Conservation (phyloP, 2,113 vertebrate species). For the Otocyon megalotis region DNA sequence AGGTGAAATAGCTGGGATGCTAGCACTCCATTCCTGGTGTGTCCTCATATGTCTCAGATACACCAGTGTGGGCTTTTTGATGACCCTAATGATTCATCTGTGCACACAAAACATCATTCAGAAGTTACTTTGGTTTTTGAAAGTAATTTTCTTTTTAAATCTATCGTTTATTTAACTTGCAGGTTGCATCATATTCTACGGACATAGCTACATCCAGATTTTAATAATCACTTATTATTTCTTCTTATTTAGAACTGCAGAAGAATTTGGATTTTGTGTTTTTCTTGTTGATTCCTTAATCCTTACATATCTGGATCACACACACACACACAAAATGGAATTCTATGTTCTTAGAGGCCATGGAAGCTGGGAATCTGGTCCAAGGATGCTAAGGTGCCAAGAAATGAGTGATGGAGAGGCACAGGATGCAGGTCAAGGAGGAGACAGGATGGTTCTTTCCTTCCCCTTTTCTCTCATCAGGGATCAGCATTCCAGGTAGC, state of each 20-base stretch:
- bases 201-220: neutral
- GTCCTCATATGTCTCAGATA: neutral
- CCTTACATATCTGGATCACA: neutral
- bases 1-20: no score
- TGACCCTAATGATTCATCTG: neutral
- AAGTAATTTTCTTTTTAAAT: neutral
- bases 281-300: neutral
- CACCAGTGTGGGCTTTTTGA: neutral
- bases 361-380: neutral
- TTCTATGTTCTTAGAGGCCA: neutral
- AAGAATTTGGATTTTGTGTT: neutral
- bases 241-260: slow-evolving; percentile 2
- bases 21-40: neutral
- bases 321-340: neutral
- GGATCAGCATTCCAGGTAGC: neutral
- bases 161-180: neutral
- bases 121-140: slow-evolving; percentile 1
- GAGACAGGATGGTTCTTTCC: neutral
- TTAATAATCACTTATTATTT: neutral
- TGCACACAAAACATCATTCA: neutral
- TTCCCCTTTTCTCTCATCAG: neutral
- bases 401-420: neutral
- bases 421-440: neutral
- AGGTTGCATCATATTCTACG: neutral
- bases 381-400: neutral